These are phyloP conservation scores for Zoroaster sp. DNA, from an alignment of 53 echinoderm and acorn worm genomes.

Conservation along the genomic window DNA sequence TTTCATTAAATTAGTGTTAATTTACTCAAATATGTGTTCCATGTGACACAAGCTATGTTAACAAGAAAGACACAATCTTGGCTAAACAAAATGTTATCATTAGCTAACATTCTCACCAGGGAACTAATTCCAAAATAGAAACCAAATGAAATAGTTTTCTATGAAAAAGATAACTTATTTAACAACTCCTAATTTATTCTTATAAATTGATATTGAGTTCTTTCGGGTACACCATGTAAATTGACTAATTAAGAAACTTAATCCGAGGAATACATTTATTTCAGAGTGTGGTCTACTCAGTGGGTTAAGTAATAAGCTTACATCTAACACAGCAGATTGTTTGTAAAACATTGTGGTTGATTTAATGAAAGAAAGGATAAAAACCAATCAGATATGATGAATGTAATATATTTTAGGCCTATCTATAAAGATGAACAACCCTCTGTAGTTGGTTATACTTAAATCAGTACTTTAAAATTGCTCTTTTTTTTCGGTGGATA, in stretches of 20 bases:
- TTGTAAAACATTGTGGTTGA: background rate
- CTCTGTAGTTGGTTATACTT: background rate
- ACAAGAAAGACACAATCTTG: no score
- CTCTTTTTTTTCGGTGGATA: background rate
- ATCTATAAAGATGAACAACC: background rate
- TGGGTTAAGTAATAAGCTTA: background rate
- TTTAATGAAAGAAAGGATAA: background rate
- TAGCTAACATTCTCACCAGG: no score
- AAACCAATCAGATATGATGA: no score
- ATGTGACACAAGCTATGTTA: no score
- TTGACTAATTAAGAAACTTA: no score
- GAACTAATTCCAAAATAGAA: background rate
- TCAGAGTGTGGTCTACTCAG: no score
- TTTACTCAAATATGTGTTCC: no score
- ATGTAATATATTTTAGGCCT: background rate
- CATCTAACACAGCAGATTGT: background rate
- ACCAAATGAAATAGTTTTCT: background rate
- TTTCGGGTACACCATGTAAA: background rate
- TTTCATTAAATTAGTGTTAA: no score
- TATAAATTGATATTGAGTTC: background rate
- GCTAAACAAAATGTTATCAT: no score
- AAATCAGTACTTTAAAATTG: slow-evolving; percentile 33
- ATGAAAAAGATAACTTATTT: background rate
- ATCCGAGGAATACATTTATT: no score
- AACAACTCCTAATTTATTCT: background rate